These are phyloP conservation scores for Holacanthella duospinosa DNA, from an alignment of 2,888 invertebrate genomes.

Conservation along the genomic window DNA sequence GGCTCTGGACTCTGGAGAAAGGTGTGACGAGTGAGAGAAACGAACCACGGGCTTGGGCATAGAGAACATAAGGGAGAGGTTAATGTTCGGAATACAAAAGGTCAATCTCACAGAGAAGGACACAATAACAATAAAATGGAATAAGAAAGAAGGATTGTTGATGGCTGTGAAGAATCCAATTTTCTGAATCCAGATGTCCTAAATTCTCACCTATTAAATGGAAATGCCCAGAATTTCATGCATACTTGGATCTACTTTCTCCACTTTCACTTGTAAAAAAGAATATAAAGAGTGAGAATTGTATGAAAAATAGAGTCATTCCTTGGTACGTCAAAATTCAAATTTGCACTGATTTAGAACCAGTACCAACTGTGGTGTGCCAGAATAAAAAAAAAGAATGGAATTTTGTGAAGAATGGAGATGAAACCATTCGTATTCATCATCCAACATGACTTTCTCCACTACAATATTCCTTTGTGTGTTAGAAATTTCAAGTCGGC, in stretches of 20 bases:
- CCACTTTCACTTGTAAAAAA: background rate
- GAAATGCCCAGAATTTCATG: background rate
- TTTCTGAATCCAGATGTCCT: background rate
- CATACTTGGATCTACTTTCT: background rate
- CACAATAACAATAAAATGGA: background rate
- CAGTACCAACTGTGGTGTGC: background rate
- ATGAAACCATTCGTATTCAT: slow-evolving; percentile 5
- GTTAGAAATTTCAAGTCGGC: background rate
- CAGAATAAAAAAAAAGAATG: background rate
- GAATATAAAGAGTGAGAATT: background rate
- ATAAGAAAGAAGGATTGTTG: too few species aligned
- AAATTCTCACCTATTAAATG: background rate
- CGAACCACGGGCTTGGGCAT: too few species aligned
- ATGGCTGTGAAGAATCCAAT: background rate
- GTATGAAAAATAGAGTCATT: slow-evolving; percentile 7
- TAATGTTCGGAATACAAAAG: too few species aligned
- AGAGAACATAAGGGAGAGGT: too few species aligned
- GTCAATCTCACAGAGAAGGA: too few species aligned
- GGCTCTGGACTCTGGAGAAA: background rate
- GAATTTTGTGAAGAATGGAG: background rate
- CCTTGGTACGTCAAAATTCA: slow-evolving; percentile 9
- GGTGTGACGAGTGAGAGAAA: too few species aligned
- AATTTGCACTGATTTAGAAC: background rate
- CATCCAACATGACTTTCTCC: background rate
- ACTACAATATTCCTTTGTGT: background rate